A percentile compares a stretch with the other conserved stretches of the same genome.
Evolutionary conservation across 2,797 vertebrate genomes (phyloP).

Genomic region (Eutrigla gurnardus): DNA sequence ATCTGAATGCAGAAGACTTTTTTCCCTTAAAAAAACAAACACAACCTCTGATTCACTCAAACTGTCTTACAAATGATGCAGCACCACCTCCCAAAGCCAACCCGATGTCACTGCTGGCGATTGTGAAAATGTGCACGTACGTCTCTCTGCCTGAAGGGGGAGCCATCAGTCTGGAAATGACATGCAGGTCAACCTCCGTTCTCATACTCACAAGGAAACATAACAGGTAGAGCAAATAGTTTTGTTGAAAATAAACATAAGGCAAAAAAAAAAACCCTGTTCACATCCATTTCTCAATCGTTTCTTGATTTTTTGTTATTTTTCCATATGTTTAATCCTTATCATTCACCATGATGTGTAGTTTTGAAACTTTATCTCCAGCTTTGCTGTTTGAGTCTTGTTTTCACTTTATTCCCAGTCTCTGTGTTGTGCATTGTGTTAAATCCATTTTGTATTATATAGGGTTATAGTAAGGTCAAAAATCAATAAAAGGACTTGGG

Average conservation of each 20-base stretch:
- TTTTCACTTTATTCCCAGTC: too few relatives aligned
- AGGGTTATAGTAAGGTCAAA: too few relatives aligned
- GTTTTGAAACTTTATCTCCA: too few relatives aligned
- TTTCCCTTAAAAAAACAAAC: not conserved
- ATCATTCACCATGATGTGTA: too few relatives aligned
- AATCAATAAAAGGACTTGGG: not conserved
- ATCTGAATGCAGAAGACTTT: not conserved
- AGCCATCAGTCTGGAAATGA: slow-evolving; percentile 22
- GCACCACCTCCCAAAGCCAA: slow-evolving; percentile 32
- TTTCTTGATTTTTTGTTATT: too few relatives aligned
- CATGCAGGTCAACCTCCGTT: not conserved
- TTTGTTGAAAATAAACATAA: too few relatives aligned
- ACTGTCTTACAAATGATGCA: slow-evolving; percentile 6
- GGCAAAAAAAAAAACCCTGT: too few relatives aligned
- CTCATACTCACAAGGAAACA: not conserved
- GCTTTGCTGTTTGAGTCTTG: too few relatives aligned
- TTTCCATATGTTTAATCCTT: too few relatives aligned
- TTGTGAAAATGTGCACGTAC: slow-evolving; percentile 14
- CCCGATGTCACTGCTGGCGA: not conserved
- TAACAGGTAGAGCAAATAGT: not conserved
- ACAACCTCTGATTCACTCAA: not conserved
- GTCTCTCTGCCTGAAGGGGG: slow-evolving; percentile 56
- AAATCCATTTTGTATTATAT: too few relatives aligned
- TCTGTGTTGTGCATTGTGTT: too few relatives aligned
- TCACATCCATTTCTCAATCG: too few relatives aligned